These are phyloP conservation scores for Acrossocheilus wenchowensis DNA, from an alignment of 2,797 vertebrate species.

Conservation along the genomic window DNA sequence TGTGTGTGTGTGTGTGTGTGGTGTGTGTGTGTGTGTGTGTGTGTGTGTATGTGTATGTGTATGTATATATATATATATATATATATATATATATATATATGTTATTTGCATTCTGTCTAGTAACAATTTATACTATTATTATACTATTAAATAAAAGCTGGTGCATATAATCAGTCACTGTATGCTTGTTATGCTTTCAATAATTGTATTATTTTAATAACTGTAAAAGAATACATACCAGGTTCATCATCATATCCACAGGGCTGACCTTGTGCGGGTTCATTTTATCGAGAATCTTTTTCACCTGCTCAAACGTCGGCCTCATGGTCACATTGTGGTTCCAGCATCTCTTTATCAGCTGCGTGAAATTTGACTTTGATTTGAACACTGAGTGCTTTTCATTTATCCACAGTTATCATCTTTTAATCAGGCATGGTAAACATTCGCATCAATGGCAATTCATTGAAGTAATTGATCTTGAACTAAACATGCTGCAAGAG, in stretches of 20 bases:
- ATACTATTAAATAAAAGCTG: too few species aligned
- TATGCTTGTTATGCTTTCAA: background rate
- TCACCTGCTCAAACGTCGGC: conserved; percentile 81
- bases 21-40: too few species aligned
- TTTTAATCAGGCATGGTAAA: background rate
- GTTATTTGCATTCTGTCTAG: too few species aligned
- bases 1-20: too few species aligned
- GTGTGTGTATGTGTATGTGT: too few species aligned
- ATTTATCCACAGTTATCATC: background rate
- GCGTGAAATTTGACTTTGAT: conserved; percentile 31
- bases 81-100: too few species aligned
- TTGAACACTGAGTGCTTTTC: background rate
- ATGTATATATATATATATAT: too few species aligned
- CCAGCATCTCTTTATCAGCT: conserved; percentile 83
- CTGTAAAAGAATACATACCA: conserved; percentile 70
- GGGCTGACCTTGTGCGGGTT: conserved; percentile 83
- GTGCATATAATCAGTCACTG: background rate
- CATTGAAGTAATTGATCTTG: background rate
- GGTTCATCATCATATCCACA: conserved; percentile 85
- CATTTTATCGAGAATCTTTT: conserved; percentile 81
- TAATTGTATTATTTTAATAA: background rate
- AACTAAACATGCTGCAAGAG: background rate
- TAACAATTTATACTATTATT: too few species aligned
- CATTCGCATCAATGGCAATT: background rate
- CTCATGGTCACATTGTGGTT: conserved; percentile 72